These are phyloP conservation scores for Meghimatium bilineatum DNA, from an alignment of 2,888 invertebrate species.

Conservation along the genomic window DNA sequence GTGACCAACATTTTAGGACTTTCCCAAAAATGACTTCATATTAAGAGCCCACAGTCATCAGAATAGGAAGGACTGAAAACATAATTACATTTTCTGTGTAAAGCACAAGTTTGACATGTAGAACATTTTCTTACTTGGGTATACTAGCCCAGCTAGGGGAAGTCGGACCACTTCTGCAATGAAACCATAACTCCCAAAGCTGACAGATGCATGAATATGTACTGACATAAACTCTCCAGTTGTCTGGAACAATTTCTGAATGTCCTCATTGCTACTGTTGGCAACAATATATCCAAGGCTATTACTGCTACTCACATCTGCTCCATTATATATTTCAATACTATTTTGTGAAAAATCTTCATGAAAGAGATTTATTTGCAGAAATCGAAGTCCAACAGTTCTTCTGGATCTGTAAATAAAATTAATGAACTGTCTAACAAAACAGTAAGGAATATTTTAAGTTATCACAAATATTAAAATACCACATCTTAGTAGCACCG, in stretches of 20 bases:
- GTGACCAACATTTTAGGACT: too few relatives aligned
- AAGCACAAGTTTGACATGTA: background rate
- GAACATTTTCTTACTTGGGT: slow-evolving; percentile 63
- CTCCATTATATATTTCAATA: slow-evolving; percentile 92
- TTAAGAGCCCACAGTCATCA: too few relatives aligned
- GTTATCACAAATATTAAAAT: too few relatives aligned
- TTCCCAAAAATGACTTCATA: too few relatives aligned
- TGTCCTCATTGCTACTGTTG: slow-evolving; percentile 61
- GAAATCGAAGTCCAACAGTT: slow-evolving; percentile 86
- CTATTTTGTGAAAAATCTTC: slow-evolving; percentile 83
- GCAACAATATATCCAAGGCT: slow-evolving; percentile 61
- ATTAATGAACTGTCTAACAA: background rate
- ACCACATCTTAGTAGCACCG: too few relatives aligned
- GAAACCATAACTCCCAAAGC: slow-evolving; percentile 92
- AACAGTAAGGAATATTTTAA: too few relatives aligned
- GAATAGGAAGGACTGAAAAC: too few relatives aligned
- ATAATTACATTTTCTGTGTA: too few relatives aligned
- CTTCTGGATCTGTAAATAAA: slow-evolving; percentile 82
- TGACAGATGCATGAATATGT: slow-evolving; percentile 94
- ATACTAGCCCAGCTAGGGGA: slow-evolving; percentile 80
- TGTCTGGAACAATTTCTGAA: slow-evolving; percentile 63
- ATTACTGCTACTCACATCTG: slow-evolving; percentile 84
- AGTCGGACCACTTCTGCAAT: slow-evolving; percentile 97
- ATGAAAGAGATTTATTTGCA: slow-evolving; percentile 74
- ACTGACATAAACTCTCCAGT: slow-evolving; percentile 83